Evolutionary conservation across 2,888 invertebrate species (phyloP).

Genomic region (Cerceris ruficornis): DNA sequence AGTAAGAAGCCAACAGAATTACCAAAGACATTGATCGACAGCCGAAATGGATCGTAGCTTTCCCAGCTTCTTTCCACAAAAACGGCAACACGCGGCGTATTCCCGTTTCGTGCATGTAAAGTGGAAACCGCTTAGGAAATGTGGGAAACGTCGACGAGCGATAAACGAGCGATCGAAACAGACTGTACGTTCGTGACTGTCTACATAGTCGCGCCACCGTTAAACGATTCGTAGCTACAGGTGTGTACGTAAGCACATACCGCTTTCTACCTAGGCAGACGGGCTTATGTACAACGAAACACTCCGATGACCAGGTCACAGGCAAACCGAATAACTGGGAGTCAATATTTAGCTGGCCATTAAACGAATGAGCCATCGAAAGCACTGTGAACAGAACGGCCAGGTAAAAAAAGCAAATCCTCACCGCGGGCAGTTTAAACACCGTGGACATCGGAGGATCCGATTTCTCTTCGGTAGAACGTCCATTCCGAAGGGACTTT

Average conservation of each 20-base stretch:
- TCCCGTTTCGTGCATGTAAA: no score
- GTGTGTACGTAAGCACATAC: constrained; percentile 22
- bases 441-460: constrained; percentile 35
- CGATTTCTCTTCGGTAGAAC: constrained; percentile 52
- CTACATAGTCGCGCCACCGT: constrained; percentile 22
- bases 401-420: constrained; percentile 53
- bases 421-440: constrained; percentile 52
- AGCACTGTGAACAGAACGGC: constrained; percentile 25
- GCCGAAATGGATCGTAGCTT: no score
- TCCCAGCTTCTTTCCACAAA: no score
- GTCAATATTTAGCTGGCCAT: constrained; percentile 75
- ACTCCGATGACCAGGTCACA: constrained; percentile 62
- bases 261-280: constrained; percentile 33
- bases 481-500: background rate
- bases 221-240: constrained; percentile 28
- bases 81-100: no score
- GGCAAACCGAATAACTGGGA: constrained; percentile 64
- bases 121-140: background rate
- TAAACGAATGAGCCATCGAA: constrained; percentile 67
- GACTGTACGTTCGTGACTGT: background rate
- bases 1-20: no score
- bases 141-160: background rate
- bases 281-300: constrained; percentile 55
- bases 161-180: background rate
- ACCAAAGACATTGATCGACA: no score